Evolutionary conservation across 2,113 vertebrate genomes (phyloP), one percentile per base, ranked within the genome.

Genomic region (Helogale parvula): DNA sequence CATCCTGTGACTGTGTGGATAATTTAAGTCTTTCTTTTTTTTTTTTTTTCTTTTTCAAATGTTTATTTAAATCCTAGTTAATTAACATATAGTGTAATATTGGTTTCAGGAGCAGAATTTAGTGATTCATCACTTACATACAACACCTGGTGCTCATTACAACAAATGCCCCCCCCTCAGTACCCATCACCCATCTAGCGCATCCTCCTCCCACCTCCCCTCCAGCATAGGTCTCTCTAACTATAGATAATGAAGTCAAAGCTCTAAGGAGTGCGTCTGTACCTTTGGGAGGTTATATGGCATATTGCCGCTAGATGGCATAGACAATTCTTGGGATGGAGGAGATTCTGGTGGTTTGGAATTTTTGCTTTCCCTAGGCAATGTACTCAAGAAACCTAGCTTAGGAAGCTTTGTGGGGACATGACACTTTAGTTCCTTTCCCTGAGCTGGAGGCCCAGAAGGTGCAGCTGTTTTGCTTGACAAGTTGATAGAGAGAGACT

Each of bases 401-500:
- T 95, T 88, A 77, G 76, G 45, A 82, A 88, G 84, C 90, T 93
- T 98, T 91, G 68, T 87, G 74, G 79, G 79, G 57, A 94, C 74
- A 38, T 95, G 96, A 85, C 93, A 92, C 71, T 88, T 96, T 72
- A 92, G 77, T 90, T 92, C 47, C 25, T 85, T 93, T 96, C 38
- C 29, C 45, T 85, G 71, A 93, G 90, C 87, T 72, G 38, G 71
- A 96, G 76, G 77, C 77, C 54, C 90, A 96, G 88, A 95, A 96
- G 90, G 81, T 96, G 88, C 93, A 97, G 96, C 97, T 97, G 94
- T 91, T 97, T 95, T 96, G 63, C 80, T 96, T 96, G 95, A 97
- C 96, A 97, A 96, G 80, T 84, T 96, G 96, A 96, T 93, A 82
- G 95, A 96, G 60, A 90, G 93, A 92, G 76, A 94, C 90, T 97